These are phyloP conservation scores for Dascyllus trimaculatus DNA, from an alignment of 2,113 vertebrate genomes.

Conservation along the genomic window DNA sequence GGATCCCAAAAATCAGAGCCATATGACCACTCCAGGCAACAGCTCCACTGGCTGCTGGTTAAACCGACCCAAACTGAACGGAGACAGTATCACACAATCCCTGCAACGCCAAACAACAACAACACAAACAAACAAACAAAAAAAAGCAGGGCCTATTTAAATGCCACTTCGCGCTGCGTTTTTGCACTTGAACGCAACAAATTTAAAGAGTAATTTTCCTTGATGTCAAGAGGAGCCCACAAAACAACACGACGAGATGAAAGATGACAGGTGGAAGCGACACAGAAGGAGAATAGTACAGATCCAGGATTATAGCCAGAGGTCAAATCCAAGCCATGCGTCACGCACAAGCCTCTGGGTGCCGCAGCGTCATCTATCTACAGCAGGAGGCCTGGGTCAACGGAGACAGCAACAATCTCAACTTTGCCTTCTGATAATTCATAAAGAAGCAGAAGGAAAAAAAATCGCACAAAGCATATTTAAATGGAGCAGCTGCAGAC, in stretches of 20 bases:
- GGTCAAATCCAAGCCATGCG: slow-evolving; percentile 78
- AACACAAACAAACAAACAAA: too few species aligned
- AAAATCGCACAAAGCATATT: not conserved
- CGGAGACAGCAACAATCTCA: slow-evolving; percentile 11
- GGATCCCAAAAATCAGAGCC: slow-evolving; percentile 81
- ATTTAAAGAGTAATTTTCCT: slow-evolving; percentile 61
- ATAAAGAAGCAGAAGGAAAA: not conserved
- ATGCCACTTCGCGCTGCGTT: slow-evolving; percentile 43
- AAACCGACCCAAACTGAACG: slow-evolving; percentile 60
- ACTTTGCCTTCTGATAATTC: slow-evolving; percentile 8
- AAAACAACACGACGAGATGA: slow-evolving; percentile 71
- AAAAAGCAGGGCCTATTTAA: slow-evolving; percentile 9
- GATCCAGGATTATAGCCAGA: slow-evolving; percentile 74
- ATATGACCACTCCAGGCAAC: slow-evolving; percentile 77
- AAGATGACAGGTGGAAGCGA: slow-evolving; percentile 82
- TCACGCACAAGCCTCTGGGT: slow-evolving; percentile 56
- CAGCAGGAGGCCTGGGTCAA: slow-evolving; percentile 3
- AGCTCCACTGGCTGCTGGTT: slow-evolving; percentile 65
- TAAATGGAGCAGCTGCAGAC: not conserved
- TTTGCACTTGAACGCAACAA: slow-evolving; percentile 50
- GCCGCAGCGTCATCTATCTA: slow-evolving; percentile 42
- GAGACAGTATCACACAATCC: slow-evolving; percentile 30
- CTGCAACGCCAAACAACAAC: slow-evolving; percentile 4
- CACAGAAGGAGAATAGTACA: slow-evolving; percentile 68
- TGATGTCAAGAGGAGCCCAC: slow-evolving; percentile 55